A percentile compares a stretch with the other conserved stretches of the same genome.
Conservation (phyloP, 2,113 vertebrate species). For the cat (Felis catus) region F.catus_Fca126_mat1.0 CM031418.1:134914501-134915000, state of each 20-base stretch:
- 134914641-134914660: not conserved
- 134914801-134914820: slow-evolving; percentile 92
- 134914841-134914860: slow-evolving; percentile 97
- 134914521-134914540: not conserved
- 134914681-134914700: too few relatives aligned
- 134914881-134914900: slow-evolving; percentile 98
- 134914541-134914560: not conserved
- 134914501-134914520: not conserved
- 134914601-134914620: not conserved
- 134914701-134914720: not conserved
- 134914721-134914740: not conserved
- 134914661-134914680: not conserved
- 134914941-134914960: not conserved
- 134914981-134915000: not conserved
- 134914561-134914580: not conserved
- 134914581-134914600: not conserved
- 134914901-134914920: slow-evolving; percentile 99
- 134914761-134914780: not conserved
- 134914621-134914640: not conserved
- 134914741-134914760: not conserved
- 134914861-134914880: slow-evolving; percentile 96
- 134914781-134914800: slow-evolving; percentile 71
- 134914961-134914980: not conserved
- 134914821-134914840: slow-evolving; percentile 98
- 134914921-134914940: slow-evolving; percentile 96